Evolutionary conservation across 2,888 invertebrate genomes (phyloP).

Genomic region (Drosophila peninsularis): DNA sequence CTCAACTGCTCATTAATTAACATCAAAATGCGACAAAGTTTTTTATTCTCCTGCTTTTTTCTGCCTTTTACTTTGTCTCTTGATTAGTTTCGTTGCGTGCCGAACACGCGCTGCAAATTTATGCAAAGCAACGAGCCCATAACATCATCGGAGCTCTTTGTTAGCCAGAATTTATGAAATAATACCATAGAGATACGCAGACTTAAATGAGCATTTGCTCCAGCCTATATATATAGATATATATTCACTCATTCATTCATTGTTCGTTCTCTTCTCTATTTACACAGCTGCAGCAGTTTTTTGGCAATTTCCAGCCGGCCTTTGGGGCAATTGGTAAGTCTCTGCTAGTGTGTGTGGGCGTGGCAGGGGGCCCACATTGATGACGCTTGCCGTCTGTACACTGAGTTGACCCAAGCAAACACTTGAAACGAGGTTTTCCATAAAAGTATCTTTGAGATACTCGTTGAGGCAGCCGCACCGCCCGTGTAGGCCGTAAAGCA

Average conservation of each 20-base stretch:
- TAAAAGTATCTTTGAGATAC: constrained; percentile 45
- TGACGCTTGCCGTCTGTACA: constrained; percentile 42
- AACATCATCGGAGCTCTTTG: constrained; percentile 25
- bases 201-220: constrained; percentile 27
- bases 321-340: constrained; percentile 45
- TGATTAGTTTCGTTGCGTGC: constrained; percentile 56
- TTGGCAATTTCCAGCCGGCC: constrained; percentile 18
- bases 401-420: constrained; percentile 35
- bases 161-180: constrained; percentile 43
- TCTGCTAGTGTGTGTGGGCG: constrained; percentile 1
- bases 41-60: neutral
- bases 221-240: neutral
- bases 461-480: constrained; percentile 11
- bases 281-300: constrained; percentile 34
- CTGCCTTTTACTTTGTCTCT: constrained; percentile 13
- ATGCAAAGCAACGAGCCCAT: constrained; percentile 33
- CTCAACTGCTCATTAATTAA: constrained; percentile 60
- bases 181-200: constrained; percentile 21
- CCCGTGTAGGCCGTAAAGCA: constrained; percentile 42
- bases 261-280: constrained; percentile 33
- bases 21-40: constrained; percentile 65
- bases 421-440: constrained; percentile 31
- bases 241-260: neutral
- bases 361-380: constrained; percentile 44
- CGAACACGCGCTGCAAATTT: constrained; percentile 56